Conservation (phyloP, 23 tunicate genomes). For the Botrylloides violaceus region DNA sequence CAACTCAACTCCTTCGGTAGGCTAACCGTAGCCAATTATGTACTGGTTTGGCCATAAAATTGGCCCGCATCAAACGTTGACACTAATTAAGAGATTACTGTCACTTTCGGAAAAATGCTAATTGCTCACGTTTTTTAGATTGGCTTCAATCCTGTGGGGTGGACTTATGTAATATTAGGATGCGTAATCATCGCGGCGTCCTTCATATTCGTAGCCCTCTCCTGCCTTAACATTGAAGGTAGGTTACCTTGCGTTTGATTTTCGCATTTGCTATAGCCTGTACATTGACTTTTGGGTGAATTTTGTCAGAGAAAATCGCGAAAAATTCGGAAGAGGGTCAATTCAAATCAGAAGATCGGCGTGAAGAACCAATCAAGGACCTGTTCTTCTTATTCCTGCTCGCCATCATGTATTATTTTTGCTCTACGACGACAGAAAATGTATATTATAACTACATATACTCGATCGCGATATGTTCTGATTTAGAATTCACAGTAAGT, state of each 20-base stretch:
- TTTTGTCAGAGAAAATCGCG: neutral
- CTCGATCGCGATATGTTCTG: constrained; percentile 31
- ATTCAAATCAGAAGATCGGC: constrained; percentile 12
- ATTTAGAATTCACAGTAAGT: constrained; percentile 28
- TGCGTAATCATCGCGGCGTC: neutral
- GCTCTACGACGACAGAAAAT: constrained; percentile 23
- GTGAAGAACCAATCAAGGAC: constrained; percentile 30
- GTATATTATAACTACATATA: constrained; percentile 26
- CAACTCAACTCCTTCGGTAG: too few relatives aligned
- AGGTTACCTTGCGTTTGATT: neutral
- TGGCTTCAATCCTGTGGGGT: neutral
- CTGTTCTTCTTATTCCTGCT: constrained; percentile 23
- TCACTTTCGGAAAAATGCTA: too few relatives aligned
- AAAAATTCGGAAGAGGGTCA: neutral
- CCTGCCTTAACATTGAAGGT: neutral
- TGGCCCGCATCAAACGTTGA: too few relatives aligned
- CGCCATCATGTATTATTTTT: constrained; percentile 32
- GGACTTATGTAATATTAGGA: neutral
- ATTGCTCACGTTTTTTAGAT: neutral
- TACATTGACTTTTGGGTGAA: neutral
- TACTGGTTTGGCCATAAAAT: too few relatives aligned
- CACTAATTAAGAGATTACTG: constrained; percentile 1
- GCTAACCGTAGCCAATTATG: too few relatives aligned
- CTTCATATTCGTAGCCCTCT: neutral
- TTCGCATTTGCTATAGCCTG: neutral